Evolutionary conservation across 92 coral and sea anemone species (phyloP).

Genomic region (Epizoanthus rinbou): DNA sequence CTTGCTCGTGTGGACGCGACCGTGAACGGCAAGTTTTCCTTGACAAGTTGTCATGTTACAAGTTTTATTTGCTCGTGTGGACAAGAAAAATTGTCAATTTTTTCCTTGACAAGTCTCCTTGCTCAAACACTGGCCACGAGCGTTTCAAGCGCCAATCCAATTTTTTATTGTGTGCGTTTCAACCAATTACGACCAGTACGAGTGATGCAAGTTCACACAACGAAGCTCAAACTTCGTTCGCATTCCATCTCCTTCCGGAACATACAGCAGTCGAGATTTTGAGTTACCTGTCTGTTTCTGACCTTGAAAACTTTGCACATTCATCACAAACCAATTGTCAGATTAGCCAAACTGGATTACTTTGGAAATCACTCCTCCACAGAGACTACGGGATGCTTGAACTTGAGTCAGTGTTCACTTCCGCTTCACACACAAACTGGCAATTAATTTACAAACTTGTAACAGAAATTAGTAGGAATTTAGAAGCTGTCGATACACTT

Average conservation of each 20-base stretch:
- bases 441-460: constrained; percentile 13
- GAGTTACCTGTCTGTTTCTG: constrained; percentile 8
- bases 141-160: too few relatives aligned
- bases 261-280: not conserved
- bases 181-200: too few relatives aligned
- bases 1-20: too few relatives aligned
- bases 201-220: not conserved
- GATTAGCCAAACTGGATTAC: constrained; percentile 4
- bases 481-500: too few relatives aligned
- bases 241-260: constrained; percentile 10
- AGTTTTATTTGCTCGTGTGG: too few relatives aligned
- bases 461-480: not conserved
- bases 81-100: too few relatives aligned
- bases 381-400: constrained; percentile 7
- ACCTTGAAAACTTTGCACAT: not conserved
- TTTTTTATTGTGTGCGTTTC: too few relatives aligned
- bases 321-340: constrained; percentile 1
- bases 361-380: constrained; percentile 11
- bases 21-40: too few relatives aligned
- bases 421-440: constrained; percentile 17
- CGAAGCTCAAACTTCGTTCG: not conserved
- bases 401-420: constrained; percentile 8
- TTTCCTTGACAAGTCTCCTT: too few relatives aligned
- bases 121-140: too few relatives aligned
- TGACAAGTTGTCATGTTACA: too few relatives aligned